Base-by-base conservation (phyloP, 1,140 invertebrate genomes). In the Drosophila willistoni region DNA sequence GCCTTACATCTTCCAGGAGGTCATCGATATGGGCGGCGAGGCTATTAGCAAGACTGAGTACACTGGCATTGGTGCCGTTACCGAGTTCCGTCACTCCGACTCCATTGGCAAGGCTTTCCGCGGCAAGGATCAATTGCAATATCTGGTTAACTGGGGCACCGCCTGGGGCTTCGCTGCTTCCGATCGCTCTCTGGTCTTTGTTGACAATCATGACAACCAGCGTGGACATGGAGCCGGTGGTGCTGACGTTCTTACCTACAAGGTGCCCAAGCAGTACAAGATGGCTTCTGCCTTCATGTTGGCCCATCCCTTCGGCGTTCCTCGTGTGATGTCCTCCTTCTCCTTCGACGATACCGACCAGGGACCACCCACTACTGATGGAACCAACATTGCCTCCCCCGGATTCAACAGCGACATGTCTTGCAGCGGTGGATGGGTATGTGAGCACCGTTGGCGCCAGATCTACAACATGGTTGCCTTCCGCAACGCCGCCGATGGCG, bases 371-470 rank as follows among this genome's bases (percentile, higher is more conserved):
- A 84, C 90, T 14, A 89, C 76, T 36, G 77, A 90, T 73, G 86
- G 90, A 29, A 56, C 77, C 0, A 91, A 75, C 42, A 90, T 91
- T 64, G 75, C 44, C 93, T 93, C 93, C 0, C 94, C 95, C 0
- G 89, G 54, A 2, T 94, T 96, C 55, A 94, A 94, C 54, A 29
- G 90, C 2, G 79, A 89, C 13, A 93, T 92, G 2, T 60, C 94
- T 92, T 47, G 89, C 91, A 9, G 92, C 93, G 74, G 76, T 12
- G 97, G 97, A 1, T 98, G 97, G 97, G 93, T 98, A 0, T 98
- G 98, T 90, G 98, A 99, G 92, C 98, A 98, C 91, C 94, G 97
- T 22, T 98, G 97, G 97, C 93, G 95, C 7, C 95, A 96, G 83
- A 97, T 98, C 74, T 96, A 94, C 89, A 96, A 96, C 81, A 98